A percentile compares a stretch with the other conserved stretches of the same genome.
Conservation (phyloP, 2,113 vertebrate genomes). For the Aleadryas rufinucha region DNA sequence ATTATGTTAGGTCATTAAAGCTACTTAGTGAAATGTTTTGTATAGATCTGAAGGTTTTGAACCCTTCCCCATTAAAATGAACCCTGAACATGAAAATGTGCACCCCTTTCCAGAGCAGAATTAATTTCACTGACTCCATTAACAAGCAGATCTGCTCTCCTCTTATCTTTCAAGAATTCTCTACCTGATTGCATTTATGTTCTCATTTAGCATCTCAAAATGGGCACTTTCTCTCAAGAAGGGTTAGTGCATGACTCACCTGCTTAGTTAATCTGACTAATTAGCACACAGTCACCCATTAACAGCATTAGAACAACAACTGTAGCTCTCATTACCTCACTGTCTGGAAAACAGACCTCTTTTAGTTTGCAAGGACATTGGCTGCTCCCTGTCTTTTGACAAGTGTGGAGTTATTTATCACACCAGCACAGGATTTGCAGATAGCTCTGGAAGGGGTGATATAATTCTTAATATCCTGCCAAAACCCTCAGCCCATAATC, state of each 20-base stretch:
- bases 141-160: conserved; percentile 57
- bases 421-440: not conserved
- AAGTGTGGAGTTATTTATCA: conserved; percentile 9
- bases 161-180: conserved; percentile 71
- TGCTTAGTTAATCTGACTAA: conserved; percentile 79
- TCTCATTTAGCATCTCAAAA: conserved; percentile 77
- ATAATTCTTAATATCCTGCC: conserved; percentile 47
- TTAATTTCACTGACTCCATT: conserved; percentile 66
- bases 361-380: conserved; percentile 36
- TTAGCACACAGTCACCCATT: conserved; percentile 77
- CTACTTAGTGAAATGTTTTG: not conserved
- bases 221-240: conserved; percentile 72
- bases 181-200: conserved; percentile 74
- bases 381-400: not conserved
- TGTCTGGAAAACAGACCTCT: conserved; percentile 55
- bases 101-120: conserved; percentile 9
- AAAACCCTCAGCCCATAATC: conserved; percentile 16
- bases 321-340: conserved; percentile 35
- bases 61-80: conserved; percentile 32
- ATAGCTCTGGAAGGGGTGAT: not conserved
- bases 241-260: conserved; percentile 75
- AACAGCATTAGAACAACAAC: conserved; percentile 74
- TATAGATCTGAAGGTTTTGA: conserved; percentile 21
- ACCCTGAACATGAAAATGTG: conserved; percentile 44
- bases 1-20: conserved; percentile 20